Evolutionary conservation across 2,113 vertebrate species (phyloP), one percentile per base, ranked within the genome.

Genomic region (Lanius collurio): DNA sequence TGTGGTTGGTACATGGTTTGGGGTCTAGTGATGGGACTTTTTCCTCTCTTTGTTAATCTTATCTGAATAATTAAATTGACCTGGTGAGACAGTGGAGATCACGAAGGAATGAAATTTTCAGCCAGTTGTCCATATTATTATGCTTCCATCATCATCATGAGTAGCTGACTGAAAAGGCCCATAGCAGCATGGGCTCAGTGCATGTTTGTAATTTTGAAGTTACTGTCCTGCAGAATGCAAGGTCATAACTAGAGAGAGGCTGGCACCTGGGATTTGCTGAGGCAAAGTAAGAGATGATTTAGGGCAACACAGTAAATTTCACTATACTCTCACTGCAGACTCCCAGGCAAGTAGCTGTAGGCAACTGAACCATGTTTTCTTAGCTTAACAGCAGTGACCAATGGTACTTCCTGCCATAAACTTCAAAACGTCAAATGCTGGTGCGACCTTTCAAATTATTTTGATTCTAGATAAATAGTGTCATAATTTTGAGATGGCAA

Each of bases 31-130:
- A 28, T 50, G 28, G 26, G 74, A 73, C 19, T 63, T 62, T 63
- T 75, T 37, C 55, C 39, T 93, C 16, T 70, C 70, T 73, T 60
- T 77, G 31, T n/a, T 95, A 93, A 83, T 95, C 59, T 93, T 91
- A 50, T 88, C 71, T 68, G 60, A 92, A 50, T 94, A 95, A 94
- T 96, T 95, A 90, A 96, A 92, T 92, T 96, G 93, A 93, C 94
- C 92, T 92, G 14, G 15, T 52, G 56, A 93, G 76, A 60, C 52
- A 88, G 20, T 63, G 35, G 33, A 90, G 82, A 67, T 90, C 85
- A 88, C 44, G 74, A 95, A 96, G 35, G 56, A 86, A 83, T 41
- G 60, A 20, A 49, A 71, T 81, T 93, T 88, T 83, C 69, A 93
- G 82, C 20, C 6, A 1, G 18, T 87, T 90, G 55, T 86, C 82